A percentile compares a stretch with the other conserved stretches of the same genome.
These are phyloP conservation scores for Aptenodytes forsteri DNA, from an alignment of 2,113 vertebrate genomes.

Conservation along the genomic window DNA sequence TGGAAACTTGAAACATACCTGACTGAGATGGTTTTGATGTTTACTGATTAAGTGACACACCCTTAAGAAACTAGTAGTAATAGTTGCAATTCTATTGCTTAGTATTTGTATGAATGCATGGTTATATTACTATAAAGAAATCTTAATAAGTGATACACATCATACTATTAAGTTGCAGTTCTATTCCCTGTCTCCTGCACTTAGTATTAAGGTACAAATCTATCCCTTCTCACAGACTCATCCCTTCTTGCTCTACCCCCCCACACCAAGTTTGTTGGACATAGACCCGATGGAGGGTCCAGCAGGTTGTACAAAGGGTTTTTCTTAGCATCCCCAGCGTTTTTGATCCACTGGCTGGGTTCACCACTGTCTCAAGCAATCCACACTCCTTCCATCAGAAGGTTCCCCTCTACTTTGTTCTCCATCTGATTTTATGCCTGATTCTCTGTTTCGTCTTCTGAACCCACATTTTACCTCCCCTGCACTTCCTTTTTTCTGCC, in stretches of 20 bases:
- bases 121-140: neutral
- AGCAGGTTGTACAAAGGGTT: neutral
- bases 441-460: neutral
- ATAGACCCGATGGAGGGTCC: neutral
- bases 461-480: neutral
- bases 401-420: neutral
- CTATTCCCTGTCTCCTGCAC: fast-evolving
- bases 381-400: neutral
- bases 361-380: neutral
- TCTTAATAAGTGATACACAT: neutral
- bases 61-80: neutral
- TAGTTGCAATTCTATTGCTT: neutral
- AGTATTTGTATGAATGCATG: neutral
- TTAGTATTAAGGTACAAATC: neutral
- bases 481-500: neutral
- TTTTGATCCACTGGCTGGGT: neutral
- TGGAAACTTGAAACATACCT: neutral
- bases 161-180: neutral
- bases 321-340: fast-evolving
- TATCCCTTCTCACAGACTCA: neutral
- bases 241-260: neutral
- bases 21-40: neutral
- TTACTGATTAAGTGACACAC: neutral
- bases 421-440: neutral
- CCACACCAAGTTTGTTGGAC: neutral